These are phyloP conservation scores for Aegypius monachus DNA, from an alignment of 2,113 vertebrate genomes.

Conservation along the genomic window DNA sequence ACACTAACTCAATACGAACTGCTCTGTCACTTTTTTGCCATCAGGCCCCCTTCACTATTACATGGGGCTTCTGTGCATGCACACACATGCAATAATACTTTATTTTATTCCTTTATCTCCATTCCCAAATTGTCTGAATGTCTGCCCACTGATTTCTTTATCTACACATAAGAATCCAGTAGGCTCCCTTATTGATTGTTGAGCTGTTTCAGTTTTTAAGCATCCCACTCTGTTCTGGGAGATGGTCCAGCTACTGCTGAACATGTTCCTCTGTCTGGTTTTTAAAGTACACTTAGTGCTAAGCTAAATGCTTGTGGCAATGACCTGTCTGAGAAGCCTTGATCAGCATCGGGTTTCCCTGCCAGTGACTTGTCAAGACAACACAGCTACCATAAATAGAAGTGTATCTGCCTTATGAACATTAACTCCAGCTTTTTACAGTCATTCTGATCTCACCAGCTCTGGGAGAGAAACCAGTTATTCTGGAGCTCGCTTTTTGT, in stretches of 20 bases:
- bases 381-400: not conserved
- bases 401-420: not conserved
- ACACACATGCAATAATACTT: not conserved
- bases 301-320: not conserved
- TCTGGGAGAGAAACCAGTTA: not conserved
- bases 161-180: not conserved
- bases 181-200: not conserved
- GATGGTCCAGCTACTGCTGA: not conserved
- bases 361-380: not conserved
- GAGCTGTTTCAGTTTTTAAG: not conserved
- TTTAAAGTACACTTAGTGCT: not conserved
- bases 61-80: not conserved
- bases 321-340: not conserved
- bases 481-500: not conserved
- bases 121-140: fast-evolving
- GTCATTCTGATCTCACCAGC: not conserved
- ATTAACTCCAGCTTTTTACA: not conserved
- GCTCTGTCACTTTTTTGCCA: not conserved
- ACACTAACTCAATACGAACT: not conserved
- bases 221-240: not conserved
- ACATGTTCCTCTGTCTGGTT: not conserved
- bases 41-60: not conserved
- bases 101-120: not conserved
- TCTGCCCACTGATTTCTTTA: not conserved
- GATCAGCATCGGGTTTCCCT: not conserved